Conservation (phyloP, 2,113 vertebrate species). For the Thunnus maccoyii region DNA sequence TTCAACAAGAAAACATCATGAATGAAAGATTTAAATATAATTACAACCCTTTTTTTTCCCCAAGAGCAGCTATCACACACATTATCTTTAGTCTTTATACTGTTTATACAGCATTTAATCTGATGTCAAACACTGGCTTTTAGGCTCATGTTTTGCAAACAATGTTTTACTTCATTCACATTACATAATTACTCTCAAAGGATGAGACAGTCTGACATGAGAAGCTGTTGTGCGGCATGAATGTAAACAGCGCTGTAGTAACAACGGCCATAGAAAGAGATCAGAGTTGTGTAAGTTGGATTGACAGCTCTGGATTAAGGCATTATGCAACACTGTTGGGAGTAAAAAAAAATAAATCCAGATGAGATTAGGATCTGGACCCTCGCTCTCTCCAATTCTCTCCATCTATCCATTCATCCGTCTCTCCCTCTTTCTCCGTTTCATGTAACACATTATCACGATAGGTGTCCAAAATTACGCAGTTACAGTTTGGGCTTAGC, state of each 20-base stretch:
- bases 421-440: conserved; percentile 20
- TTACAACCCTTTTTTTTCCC: background rate
- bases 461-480: conserved; percentile 15
- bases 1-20: background rate
- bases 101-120: too few relatives aligned
- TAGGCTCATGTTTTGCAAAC: background rate
- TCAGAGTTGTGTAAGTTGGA: conserved; percentile 67
- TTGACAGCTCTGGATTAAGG: conserved; percentile 75
- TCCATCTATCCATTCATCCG: conserved; percentile 59
- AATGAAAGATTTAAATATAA: background rate
- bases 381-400: conserved; percentile 50
- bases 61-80: too few relatives aligned
- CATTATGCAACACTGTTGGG: conserved; percentile 78
- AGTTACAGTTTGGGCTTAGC: background rate
- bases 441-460: conserved; percentile 19
- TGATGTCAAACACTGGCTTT: background rate
- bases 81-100: background rate
- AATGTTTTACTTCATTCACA: conserved; percentile 7
- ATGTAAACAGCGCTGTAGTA: conserved; percentile 13
- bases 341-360: conserved; percentile 76
- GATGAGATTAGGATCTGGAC: conserved; percentile 80
- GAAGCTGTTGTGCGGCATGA: conserved; percentile 27
- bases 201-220: conserved; percentile 1
- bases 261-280: conserved; percentile 35
- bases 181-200: conserved; percentile 30